Conservation (phyloP, 37 sponge, comb jelly and placozoan species). For the Halisarca cf. caerulea region DNA sequence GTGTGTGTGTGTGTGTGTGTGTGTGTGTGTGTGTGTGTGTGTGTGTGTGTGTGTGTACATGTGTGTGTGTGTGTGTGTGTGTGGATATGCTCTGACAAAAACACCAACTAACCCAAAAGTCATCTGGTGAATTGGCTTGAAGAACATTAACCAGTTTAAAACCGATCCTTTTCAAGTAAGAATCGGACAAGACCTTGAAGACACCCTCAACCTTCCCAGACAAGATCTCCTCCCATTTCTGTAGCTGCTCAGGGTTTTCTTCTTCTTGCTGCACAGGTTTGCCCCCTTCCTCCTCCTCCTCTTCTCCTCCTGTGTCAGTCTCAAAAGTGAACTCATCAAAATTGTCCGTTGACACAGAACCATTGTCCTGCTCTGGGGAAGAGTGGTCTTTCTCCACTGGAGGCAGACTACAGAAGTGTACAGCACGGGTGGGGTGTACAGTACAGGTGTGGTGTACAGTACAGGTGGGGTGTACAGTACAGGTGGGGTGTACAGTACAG, state of each 20-base stretch:
- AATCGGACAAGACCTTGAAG: neutral
- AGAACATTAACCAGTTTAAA: neutral
- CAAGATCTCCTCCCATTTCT: too few species aligned
- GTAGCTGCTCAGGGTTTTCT: too few species aligned
- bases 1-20: too few species aligned
- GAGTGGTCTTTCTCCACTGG: neutral
- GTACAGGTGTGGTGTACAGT: neutral
- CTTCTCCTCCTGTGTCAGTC: conserved; percentile 5
- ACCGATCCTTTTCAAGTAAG: neutral
- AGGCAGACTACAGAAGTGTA: neutral
- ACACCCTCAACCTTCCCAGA: neutral
- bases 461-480: too few species aligned
- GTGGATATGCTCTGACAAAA: too few species aligned
- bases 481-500: too few species aligned
- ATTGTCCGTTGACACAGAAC: neutral
- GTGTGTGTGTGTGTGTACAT: too few species aligned
- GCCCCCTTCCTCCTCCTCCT: neutral
- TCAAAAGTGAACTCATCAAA: conserved; percentile 10
- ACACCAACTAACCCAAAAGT: conserved; percentile 3
- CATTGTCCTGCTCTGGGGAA: neutral
- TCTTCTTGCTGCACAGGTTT: too few species aligned
- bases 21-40: too few species aligned
- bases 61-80: too few species aligned
- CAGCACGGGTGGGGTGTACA: neutral
- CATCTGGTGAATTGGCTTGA: neutral